Base-by-base conservation (phyloP, 2,888 invertebrate species). In the Cheilosia grossa region DNA sequence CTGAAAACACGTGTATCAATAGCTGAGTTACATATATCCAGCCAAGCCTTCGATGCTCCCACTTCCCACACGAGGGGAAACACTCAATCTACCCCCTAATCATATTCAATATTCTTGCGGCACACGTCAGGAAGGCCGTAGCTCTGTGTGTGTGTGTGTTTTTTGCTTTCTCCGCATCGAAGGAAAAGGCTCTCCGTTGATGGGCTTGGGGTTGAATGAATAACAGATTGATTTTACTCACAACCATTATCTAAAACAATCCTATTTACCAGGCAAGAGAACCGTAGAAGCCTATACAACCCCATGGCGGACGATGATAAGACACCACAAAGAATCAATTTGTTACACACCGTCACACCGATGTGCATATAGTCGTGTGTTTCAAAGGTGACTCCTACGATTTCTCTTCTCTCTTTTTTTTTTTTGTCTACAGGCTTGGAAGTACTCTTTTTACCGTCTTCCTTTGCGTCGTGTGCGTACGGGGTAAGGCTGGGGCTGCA, bases 141-240 rank as follows among this genome's bases (percentile, higher is more conserved):
- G 15, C 42, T 6, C 10, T 27, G 15, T 42, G 27, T 51, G 15
- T 27, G 24, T 37, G 4, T 30, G 5, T 17, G 1, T 42, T 2
- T 49, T 37, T n/a, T 19, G 0, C 13, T 51, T 21, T 51, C 1
- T 15, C 24, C 4, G 13, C 1, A 37, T 37, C 37, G 51, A 24
- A 51, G 13, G 24, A 27, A 51, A 51, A 15, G 13, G 2, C 21
- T 15, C 13, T 13, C 15, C 5, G 15, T 37, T 7, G 27, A 37
- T 19, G 47, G 51, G 9, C 37, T 42, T 49, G 10, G 67, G 58
- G 58, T 33, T 64, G 59, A 77, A 82, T 82, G 72, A 77, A 72
- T 77, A 72, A 67, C 70, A 72, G 61, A 77, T 82, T 82, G 82
- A 82, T 82, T 82, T 54, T 63, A 37, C 69, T 78, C 69, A 78